phyloP scores from a whole-genome alignment of 2,888 invertebrate species.

The Ophion costatus region DNA sequence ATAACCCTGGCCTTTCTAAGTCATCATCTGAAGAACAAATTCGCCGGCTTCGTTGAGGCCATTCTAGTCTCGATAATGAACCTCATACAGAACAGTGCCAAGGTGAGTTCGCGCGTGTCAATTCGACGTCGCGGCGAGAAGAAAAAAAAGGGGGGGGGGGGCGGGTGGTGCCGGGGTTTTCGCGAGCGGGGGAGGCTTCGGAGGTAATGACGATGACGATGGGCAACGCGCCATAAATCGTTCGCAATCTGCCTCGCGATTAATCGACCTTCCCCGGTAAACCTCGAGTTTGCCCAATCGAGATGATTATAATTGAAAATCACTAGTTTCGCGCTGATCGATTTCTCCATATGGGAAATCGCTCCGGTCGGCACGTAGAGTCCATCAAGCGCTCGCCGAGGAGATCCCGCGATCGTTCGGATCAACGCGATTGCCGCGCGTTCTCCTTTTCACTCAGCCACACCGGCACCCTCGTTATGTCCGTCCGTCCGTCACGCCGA shows the following conservation, averaged over 20 bases:
- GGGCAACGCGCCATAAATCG: constrained; percentile 32
- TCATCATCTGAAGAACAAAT: constrained; percentile 91
- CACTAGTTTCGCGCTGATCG: neutral
- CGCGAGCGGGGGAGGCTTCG: neutral
- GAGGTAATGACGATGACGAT: constrained; percentile 24
- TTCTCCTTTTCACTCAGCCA: neutral
- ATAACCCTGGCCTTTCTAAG: constrained; percentile 97
- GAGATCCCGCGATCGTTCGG: neutral
- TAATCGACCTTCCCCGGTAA: constrained; percentile 62
- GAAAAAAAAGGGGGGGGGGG: neutral
- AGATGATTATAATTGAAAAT: constrained; percentile 41
- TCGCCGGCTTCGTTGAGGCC: constrained; percentile 94
- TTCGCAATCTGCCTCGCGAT: constrained; percentile 59
- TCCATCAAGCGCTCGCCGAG: neutral
- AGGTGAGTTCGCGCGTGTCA: constrained; percentile 86
- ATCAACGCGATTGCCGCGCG: neutral
- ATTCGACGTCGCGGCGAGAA: neutral
- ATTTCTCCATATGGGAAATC: constrained; percentile 29
- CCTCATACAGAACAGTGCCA: constrained; percentile 97
- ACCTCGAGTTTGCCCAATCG: constrained; percentile 52
- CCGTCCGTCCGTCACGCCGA: neutral
- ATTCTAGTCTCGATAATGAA: constrained; percentile 93
- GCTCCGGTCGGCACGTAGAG: neutral
- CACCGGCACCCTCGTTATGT: neutral
- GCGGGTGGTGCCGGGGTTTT: too few species aligned